A percentile compares a stretch with the other conserved stretches of the same genome.
phyloP scores from a whole-genome alignment of 2,888 invertebrate genomes.

The Tuta absoluta region DNA sequence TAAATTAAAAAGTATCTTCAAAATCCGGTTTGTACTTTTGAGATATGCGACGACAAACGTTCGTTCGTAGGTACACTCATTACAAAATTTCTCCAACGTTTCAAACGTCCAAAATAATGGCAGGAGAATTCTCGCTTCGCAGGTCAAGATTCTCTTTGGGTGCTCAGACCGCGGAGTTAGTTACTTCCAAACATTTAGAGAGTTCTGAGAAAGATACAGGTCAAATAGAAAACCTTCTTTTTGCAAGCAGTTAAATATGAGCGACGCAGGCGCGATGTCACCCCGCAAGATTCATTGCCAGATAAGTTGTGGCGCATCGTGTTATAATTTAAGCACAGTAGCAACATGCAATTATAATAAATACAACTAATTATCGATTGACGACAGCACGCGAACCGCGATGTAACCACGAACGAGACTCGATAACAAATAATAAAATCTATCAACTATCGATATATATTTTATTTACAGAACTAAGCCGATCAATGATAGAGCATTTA shows the following conservation, averaged over 20 bases:
- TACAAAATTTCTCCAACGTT: too few species aligned
- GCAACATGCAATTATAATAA: conserved; percentile 70
- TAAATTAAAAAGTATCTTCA: too few species aligned
- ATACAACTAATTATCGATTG: conserved; percentile 67
- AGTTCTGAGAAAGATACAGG: too few species aligned
- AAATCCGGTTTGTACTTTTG: too few species aligned
- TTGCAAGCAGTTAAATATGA: neutral
- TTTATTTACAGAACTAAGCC: neutral
- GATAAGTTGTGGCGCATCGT: conserved; percentile 41
- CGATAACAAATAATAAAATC: neutral
- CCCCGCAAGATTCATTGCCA: conserved; percentile 27
- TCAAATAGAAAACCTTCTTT: neutral
- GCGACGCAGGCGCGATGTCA: conserved; percentile 33
- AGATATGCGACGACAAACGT: too few species aligned
- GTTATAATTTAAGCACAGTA: conserved; percentile 59
- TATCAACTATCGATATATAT: neutral
- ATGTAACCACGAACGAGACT: neutral
- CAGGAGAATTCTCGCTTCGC: too few species aligned
- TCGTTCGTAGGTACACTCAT: too few species aligned
- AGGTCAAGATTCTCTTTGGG: too few species aligned
- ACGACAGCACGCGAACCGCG: conserved; percentile 56
- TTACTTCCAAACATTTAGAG: too few species aligned
- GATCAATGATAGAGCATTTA: too few species aligned
- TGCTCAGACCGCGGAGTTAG: too few species aligned
- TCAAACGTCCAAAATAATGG: too few species aligned